Conservation (phyloP, 2,113 vertebrate species). For the Symphodus melops region DNA sequence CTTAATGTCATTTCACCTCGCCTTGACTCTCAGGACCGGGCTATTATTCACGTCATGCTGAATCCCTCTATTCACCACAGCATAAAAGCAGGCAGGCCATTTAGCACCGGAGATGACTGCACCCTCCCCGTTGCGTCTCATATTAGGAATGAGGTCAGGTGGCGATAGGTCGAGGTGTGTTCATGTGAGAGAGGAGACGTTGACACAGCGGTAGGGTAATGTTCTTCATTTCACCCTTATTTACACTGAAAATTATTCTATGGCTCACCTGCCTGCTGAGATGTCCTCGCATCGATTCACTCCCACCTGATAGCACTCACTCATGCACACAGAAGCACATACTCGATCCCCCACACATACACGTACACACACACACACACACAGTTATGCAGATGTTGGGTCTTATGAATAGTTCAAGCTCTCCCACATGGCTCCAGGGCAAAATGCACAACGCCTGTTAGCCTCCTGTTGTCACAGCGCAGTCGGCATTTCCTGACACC, state of each 20-base stretch:
- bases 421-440: slow-evolving; percentile 10
- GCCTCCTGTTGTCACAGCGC: slow-evolving; percentile 31
- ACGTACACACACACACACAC: slow-evolving; percentile 4
- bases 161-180: slow-evolving; percentile 32
- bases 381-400: slow-evolving; percentile 37
- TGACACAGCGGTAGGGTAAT: slow-evolving; percentile 58
- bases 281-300: slow-evolving; percentile 46
- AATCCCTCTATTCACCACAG: slow-evolving; percentile 39
- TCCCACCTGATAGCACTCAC: slow-evolving; percentile 27
- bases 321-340: slow-evolving; percentile 12
- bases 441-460: slow-evolving; percentile 7
- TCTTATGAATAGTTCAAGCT: slow-evolving; percentile 24
- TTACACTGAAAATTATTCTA: slow-evolving; percentile 60
- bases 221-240: slow-evolving; percentile 70
- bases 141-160: slow-evolving; percentile 46
- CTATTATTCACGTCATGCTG: slow-evolving; percentile 52
- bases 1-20: slow-evolving; percentile 35
- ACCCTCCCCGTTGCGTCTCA: slow-evolving; percentile 31
- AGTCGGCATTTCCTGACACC: slow-evolving; percentile 35
- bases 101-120: slow-evolving; percentile 23
- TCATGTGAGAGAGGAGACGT: slow-evolving; percentile 24
- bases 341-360: slow-evolving; percentile 1
- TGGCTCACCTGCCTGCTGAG: slow-evolving; percentile 38
- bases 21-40: slow-evolving; percentile 38
- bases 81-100: slow-evolving; percentile 24